Percentiles rank a stretch among this genome's conserved stretches.
These are phyloP conservation scores for Gibbula magus DNA, from an alignment of 2,888 invertebrate species.

Conservation along the genomic window DNA sequence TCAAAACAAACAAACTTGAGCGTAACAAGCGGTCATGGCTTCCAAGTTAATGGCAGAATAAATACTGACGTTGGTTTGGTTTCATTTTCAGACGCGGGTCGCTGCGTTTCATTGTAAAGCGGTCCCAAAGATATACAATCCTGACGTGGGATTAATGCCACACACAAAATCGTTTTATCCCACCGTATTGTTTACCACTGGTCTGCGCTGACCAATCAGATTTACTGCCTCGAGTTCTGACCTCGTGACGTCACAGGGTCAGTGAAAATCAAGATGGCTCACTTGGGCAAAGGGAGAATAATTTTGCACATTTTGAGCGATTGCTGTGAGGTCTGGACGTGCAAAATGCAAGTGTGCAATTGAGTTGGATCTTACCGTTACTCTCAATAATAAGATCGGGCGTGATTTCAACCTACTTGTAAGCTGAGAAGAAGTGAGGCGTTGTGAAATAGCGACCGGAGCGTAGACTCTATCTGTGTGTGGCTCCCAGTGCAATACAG, in stretches of 20 bases:
- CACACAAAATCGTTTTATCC: constrained; percentile 22
- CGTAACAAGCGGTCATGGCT: background rate
- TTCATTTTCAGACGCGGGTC: background rate
- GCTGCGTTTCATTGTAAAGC: background rate
- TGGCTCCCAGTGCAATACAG: background rate
- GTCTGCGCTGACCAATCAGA: constrained; percentile 26
- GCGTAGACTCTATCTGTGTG: background rate
- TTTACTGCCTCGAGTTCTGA: constrained; percentile 26
- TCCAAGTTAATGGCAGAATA: constrained; percentile 11
- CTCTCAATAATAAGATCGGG: background rate
- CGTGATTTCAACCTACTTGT: background rate
- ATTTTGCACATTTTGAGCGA: constrained; percentile 7
- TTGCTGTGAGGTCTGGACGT: background rate
- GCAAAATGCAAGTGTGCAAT: background rate
- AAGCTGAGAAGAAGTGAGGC: background rate
- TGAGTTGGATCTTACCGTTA: background rate
- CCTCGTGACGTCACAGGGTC: constrained; percentile 44
- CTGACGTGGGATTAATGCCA: constrained; percentile 4
- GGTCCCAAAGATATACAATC: background rate
- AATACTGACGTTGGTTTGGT: background rate
- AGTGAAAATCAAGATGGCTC: constrained; percentile 47
- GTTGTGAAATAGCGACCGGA: background rate
- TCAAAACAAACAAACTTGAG: background rate
- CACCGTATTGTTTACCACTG: constrained; percentile 23
- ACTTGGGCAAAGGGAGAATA: constrained; percentile 10